Evolutionary conservation across 2,797 vertebrate species (phyloP), one percentile per base, ranked within the genome.

Genomic region (Epinephelus malabaricus): DNA sequence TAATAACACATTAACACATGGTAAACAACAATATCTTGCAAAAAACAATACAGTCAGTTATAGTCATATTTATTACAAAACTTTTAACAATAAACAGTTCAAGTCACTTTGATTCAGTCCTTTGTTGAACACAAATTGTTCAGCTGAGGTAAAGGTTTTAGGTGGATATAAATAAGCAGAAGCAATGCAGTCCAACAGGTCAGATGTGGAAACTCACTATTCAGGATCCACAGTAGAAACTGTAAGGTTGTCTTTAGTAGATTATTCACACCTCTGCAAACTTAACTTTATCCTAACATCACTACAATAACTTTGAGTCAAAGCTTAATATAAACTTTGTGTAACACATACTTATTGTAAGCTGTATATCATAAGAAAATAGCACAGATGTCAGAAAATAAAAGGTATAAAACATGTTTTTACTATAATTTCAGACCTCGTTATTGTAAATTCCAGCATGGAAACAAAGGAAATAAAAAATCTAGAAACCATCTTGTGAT

Each of bases 21-120:
- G 1, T n/a, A 55, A 8, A 64, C 19, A 74, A 50, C 12, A 68
- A 45, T 6, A 66, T 3, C 13, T 67, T 25, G 79, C 15, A 51
- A 62, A 30, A 59, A 43, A n/a, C 47, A 51, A 3, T 34, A 38
- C 19, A 12, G 34, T 59, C 11, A 19, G 25, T 21, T 56, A 7
- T 53, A 17, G 71, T 11, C 4, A 43, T 64, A 18, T 84, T 89
- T 83, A 86, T 86, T 87, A 70, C 58, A 84, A 86, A 84, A 66
- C 6, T 10, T 61, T 79, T 4, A 66, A 59, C 46, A 79, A 46
- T 55, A 68, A 66, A 78, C 27, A 68, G 18, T 80, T 86, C 50
- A 73, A 75, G 58, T 71, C 27, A 69, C 40, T 5, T 34, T 34
- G 7, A 49, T 30, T 72, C 25, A 69, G 18, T 63, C 43, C 14